Evolutionary conservation across 2,888 invertebrate genomes (phyloP), one percentile per base, ranked within the genome.

Genomic region (Allolobophora icterica): DNA sequence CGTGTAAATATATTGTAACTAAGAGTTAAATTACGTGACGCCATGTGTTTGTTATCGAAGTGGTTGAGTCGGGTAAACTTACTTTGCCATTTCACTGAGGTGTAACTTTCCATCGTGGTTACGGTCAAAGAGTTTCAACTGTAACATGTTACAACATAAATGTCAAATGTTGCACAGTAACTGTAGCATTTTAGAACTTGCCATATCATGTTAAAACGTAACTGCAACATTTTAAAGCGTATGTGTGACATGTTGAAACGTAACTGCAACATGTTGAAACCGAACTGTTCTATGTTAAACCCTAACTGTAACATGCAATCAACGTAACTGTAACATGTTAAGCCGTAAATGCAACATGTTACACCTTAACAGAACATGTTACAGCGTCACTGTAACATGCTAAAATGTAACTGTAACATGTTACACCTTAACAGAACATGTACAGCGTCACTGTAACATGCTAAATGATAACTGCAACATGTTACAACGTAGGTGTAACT

Each of bases 41-140:
- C 24, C 52, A 52, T 24, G 52, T 89, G 4, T 24, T 33, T 38
- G n/a, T 89, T 45, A 19, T 35, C 89, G n/a, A 17, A 40, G n/a
- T 42, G n/a, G 1, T 40, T 89, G 30, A 33, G 33, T 30, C 19
- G 33, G 13, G 58, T 89, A 38, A 35, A 89, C n/a, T 97, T 96
- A 98, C 98, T 98, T 98, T 91, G 98, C 98, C 98, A 98, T 98
- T 96, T 98, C 98, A 89, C 98, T 98, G 90, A 98, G 96, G 95
- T 98, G 98, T 93, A 98, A 96, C 95, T 98, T 97, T 83, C 98
- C 98, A 95, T 98, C 98, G 96, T 98, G 98, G 95, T 98, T 98
- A 84, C 97, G 97, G 95, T 98, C 98, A 95, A 98, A 98, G 52
- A 98, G 97, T 96, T 98, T 98, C 24, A 98, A 96, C 98, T 98